phyloP scores from a whole-genome alignment of 2,113 vertebrate genomes.

The Capreolus pygargus region DNA sequence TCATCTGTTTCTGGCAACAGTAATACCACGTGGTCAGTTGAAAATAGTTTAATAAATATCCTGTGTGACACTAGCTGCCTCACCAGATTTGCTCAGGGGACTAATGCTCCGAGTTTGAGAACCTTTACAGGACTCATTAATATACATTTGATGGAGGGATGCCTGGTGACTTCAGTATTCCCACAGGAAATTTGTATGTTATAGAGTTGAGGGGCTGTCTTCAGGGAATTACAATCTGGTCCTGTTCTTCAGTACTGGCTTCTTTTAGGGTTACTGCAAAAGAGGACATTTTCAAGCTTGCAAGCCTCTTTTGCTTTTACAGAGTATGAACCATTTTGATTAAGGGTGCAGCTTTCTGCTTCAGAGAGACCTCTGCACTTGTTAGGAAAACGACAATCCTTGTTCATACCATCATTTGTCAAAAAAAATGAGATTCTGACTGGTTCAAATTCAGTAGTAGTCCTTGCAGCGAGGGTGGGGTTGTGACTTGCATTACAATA shows the following conservation, averaged over 20 bases:
- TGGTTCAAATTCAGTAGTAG: neutral
- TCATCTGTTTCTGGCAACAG: slow-evolving; percentile 11
- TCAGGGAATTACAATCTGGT: neutral
- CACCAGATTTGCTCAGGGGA: neutral
- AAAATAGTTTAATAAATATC: slow-evolving; percentile 39
- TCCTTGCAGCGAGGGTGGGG: neutral
- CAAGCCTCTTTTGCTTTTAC: neutral
- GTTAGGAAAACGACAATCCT: neutral
- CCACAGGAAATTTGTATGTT: neutral
- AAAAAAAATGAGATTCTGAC: neutral
- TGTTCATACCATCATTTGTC: neutral
- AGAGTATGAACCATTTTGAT: neutral
- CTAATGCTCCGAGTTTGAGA: neutral
- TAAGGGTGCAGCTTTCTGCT: neutral
- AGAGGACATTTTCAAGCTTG: neutral
- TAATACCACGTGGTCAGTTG: neutral
- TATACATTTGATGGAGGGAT: neutral
- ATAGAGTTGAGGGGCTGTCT: neutral
- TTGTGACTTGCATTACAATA: neutral
- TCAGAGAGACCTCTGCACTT: neutral
- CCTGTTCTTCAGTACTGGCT: neutral
- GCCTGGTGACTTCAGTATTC: neutral
- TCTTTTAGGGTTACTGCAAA: neutral
- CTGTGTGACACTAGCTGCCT: neutral
- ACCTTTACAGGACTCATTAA: neutral